Conservation (phyloP, 2,797 vertebrate genomes). For the Oreochromis grahami region DNA sequence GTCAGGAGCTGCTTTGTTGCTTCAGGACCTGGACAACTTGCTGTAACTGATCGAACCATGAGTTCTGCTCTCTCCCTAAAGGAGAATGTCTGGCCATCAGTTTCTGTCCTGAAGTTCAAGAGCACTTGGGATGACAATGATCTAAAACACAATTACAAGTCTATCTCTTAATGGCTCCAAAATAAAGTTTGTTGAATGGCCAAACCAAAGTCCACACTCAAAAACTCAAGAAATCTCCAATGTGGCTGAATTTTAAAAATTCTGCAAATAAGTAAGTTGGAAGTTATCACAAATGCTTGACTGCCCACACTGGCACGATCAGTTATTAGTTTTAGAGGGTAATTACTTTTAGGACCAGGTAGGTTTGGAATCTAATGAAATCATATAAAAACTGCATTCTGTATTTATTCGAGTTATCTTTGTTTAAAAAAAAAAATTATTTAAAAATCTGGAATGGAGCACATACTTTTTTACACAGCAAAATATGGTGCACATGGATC, state of each 20-base stretch:
- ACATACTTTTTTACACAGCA: background rate
- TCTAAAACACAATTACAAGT: background rate
- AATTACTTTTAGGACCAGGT: background rate
- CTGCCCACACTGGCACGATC: background rate
- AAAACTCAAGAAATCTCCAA: background rate
- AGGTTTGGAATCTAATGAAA: background rate
- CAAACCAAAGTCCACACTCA: background rate
- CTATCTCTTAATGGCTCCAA: no score
- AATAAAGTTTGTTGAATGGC: no score
- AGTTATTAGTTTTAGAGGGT: background rate
- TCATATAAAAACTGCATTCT: background rate
- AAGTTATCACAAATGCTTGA: background rate
- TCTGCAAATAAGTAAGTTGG: background rate
- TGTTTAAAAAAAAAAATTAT: background rate
- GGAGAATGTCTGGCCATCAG: background rate
- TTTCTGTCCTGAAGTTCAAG: background rate
- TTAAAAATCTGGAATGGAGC: background rate
- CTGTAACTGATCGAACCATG: background rate
- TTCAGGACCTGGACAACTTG: background rate
- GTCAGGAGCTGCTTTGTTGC: background rate
- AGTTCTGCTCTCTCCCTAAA: accelerated
- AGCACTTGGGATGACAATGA: background rate
- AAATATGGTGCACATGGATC: background rate
- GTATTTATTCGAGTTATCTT: background rate
- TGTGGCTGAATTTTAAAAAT: background rate